phyloP scores from a whole-genome alignment of 2,888 invertebrate genomes.

The Hydrotaea diabolus region DNA sequence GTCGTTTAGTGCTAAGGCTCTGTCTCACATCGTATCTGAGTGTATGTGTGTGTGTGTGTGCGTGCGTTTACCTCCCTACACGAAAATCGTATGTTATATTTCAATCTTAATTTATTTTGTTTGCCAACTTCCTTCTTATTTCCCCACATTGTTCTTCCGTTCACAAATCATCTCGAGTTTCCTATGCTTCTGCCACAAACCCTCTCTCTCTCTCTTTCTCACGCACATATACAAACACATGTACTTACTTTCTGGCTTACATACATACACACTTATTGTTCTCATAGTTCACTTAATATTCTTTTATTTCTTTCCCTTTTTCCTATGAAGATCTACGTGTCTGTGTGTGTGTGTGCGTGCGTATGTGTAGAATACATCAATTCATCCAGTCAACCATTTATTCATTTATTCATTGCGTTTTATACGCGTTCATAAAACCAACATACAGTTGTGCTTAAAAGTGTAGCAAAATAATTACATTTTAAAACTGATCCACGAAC shows the following conservation, averaged over 20 bases:
- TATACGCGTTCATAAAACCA: not conserved
- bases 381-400: constrained; percentile 43
- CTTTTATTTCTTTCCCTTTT: constrained; percentile 1
- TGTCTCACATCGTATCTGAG: not conserved
- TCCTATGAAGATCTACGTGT: constrained; percentile 5
- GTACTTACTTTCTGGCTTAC: not conserved
- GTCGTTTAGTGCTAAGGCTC: constrained; percentile 29
- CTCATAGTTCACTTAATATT: constrained; percentile 26
- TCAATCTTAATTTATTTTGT: constrained; percentile 50
- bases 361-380: constrained; percentile 31
- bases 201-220: too few relatives aligned
- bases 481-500: too few relatives aligned
- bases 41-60: not conserved
- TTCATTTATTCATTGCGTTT: constrained; percentile 26
- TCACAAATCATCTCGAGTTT: constrained; percentile 33
- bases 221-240: not conserved
- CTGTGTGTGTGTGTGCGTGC: not conserved
- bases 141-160: constrained; percentile 3
- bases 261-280: not conserved
- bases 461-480: not conserved
- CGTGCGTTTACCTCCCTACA: constrained; percentile 9
- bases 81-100: constrained; percentile 40
- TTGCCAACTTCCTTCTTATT: constrained; percentile 29
- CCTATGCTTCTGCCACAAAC: constrained; percentile 16
- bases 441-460: not conserved